Conservation (phyloP, 23 tunicate genomes). For the Styela plicata region DNA sequence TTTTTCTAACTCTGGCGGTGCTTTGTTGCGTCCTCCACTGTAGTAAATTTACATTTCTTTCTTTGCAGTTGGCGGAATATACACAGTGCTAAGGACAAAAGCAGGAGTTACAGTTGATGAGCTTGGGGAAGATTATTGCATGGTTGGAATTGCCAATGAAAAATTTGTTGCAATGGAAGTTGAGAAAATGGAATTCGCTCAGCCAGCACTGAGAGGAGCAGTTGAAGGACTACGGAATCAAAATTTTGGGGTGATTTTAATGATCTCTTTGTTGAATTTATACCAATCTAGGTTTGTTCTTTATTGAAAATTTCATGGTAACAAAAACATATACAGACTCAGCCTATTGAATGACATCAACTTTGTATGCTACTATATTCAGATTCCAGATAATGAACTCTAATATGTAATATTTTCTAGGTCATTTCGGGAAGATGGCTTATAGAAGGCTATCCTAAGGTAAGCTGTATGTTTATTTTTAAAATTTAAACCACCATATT, state of each 20-base stretch:
- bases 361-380: too few species aligned
- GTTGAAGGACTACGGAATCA: conserved; percentile 65
- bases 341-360: too few species aligned
- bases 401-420: conserved; percentile 37
- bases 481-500: background rate
- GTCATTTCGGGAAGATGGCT: conserved; percentile 96
- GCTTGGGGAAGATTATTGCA: conserved; percentile 84
- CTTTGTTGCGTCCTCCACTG: too few species aligned
- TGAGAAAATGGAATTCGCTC: conserved; percentile 78
- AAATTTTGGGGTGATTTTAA: conserved; percentile 49
- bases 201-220: conserved; percentile 58
- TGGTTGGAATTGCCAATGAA: conserved; percentile 89
- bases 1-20: too few species aligned
- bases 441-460: conserved; percentile 92
- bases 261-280: too few species aligned
- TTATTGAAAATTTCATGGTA: too few species aligned
- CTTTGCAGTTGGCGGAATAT: conserved; percentile 93
- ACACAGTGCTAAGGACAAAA: conserved; percentile 93
- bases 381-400: too few species aligned
- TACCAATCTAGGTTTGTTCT: too few species aligned
- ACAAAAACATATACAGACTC: too few species aligned
- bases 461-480: background rate
- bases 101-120: conserved; percentile 82
- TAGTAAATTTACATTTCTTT: too few species aligned
- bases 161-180: conserved; percentile 94